Evolutionary conservation across 2,888 invertebrate genomes (phyloP).

Genomic region (Cerastoderma edule): DNA sequence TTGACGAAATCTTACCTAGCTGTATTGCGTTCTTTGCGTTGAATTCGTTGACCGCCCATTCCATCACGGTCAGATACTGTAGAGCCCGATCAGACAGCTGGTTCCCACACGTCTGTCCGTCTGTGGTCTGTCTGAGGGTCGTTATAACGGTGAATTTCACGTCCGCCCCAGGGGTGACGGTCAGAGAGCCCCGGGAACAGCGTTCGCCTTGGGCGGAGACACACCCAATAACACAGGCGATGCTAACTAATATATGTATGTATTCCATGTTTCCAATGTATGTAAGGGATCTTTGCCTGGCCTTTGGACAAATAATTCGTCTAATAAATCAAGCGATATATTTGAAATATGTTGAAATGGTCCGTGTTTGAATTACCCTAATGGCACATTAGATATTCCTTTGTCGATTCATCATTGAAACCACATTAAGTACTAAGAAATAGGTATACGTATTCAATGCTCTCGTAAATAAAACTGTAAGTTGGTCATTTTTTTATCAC

Average conservation of each 20-base stretch:
- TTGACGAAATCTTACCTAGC: constrained; percentile 15
- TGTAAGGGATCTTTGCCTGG: too few relatives aligned
- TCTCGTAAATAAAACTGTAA: too few relatives aligned
- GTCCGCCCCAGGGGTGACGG: constrained; percentile 58
- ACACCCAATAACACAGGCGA: neutral
- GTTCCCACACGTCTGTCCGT: constrained; percentile 57
- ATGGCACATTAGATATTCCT: too few relatives aligned
- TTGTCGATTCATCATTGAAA: too few relatives aligned
- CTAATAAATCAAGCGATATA: too few relatives aligned
- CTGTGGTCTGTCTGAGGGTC: constrained; percentile 57
- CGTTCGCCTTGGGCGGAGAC: constrained; percentile 6
- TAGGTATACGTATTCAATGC: too few relatives aligned
- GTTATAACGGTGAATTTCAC: constrained; percentile 65
- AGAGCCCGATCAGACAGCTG: constrained; percentile 57
- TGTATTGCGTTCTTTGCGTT: constrained; percentile 48
- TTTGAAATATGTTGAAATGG: too few relatives aligned
- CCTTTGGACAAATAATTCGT: too few relatives aligned
- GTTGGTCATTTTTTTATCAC: too few relatives aligned
- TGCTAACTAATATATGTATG: neutral
- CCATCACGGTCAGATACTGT: constrained; percentile 64
- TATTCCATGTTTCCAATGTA: constrained; percentile 13
- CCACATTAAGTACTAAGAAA: too few relatives aligned
- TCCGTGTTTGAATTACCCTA: too few relatives aligned
- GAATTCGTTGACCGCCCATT: constrained; percentile 73
- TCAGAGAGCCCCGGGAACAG: constrained; percentile 24